Base-by-base conservation (phyloP, 2,113 vertebrate species). In the Poeciliopsis turrubarensis region DNA sequence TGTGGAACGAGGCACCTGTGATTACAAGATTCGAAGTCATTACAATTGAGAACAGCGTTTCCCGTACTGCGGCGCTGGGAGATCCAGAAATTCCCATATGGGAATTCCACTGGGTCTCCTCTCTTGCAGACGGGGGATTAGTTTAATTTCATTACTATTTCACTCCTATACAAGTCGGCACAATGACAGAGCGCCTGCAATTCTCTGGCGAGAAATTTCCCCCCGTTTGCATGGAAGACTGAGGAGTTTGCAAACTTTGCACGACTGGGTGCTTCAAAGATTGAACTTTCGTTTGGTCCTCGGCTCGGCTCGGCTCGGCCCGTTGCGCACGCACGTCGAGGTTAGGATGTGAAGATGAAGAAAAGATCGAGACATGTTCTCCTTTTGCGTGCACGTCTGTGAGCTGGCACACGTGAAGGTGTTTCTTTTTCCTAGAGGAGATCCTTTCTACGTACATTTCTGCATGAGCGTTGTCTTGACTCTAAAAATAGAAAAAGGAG, bases 21-120 rank as follows among this genome's bases (percentile, higher is more conserved):
- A 91, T 90, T 86, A 91, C 77, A 87, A 83, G 78, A 89, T 87
- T 82, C 79, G 30, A 87, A 89, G 77, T 91, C 90, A 90, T 92
- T 88, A 90, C 79, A 68, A 73, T 79, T 73, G 60, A 68, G 89
- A 84, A 85, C 70, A 79, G n/a, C 19, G 73, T 31, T 61, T 81
- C 71, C 83, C 74, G 69, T 75, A 83, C 68, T 65, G 82, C 72
- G 75, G 70, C 19, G 1, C 44, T 47, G 86, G 83, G 78, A 87
- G 77, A 85, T 72, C 61, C 76, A 77, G 71, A 39, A 72, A 60
- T 84, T 84, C 41, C 73, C 72, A 37, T 32, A 47, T 41, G 71
- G 71, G 75, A 54, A 86, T 70, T 89, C 75, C 71, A 65, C 4
- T 19, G 72, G 34, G 74, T 41, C 57, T n/a, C 61, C 65, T 22